A percentile compares a stretch with the other conserved stretches of the same genome.
Evolutionary conservation across 2,888 invertebrate genomes (phyloP).

Genomic region (Lasioglossum oenotherae): DNA sequence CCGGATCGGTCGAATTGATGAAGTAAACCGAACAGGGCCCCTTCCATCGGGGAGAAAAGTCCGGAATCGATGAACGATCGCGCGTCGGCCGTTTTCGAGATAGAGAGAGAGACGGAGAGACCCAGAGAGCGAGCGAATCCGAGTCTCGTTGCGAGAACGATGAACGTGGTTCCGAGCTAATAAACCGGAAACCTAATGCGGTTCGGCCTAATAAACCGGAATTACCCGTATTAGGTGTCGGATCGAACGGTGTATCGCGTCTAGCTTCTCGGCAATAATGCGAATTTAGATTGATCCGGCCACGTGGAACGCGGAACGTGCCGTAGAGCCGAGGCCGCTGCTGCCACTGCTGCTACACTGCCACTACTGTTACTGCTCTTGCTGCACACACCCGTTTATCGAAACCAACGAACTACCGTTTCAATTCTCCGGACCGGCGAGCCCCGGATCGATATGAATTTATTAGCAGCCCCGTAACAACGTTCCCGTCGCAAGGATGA

Average conservation of each 20-base stretch:
- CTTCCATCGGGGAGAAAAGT: not conserved
- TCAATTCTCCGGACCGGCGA: not conserved
- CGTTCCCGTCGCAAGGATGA: conserved; percentile 38
- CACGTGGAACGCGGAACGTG: conserved; percentile 46
- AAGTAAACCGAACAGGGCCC: conserved; percentile 44
- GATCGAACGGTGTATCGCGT: conserved; percentile 73
- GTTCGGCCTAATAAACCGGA: conserved; percentile 77
- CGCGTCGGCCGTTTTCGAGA: not conserved
- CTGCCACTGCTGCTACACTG: too few species aligned
- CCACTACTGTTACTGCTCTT: not conserved
- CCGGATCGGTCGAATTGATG: conserved; percentile 43
- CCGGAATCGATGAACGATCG: not conserved
- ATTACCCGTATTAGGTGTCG: conserved; percentile 77
- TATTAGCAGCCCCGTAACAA: conserved; percentile 37
- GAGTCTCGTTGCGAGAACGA: conserved; percentile 45
- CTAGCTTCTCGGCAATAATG: conserved; percentile 74
- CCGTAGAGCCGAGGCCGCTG: not conserved
- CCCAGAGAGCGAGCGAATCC: conserved; percentile 12
- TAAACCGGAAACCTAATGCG: conserved; percentile 76
- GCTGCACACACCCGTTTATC: conserved; percentile 14
- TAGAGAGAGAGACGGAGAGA: conserved; percentile 1
- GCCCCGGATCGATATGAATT: conserved; percentile 61
- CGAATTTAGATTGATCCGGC: conserved; percentile 75
- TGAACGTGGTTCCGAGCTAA: conserved; percentile 68
- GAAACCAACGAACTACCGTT: conserved; percentile 44